Base-by-base conservation (phyloP, 2,797 vertebrate genomes). In the Champsocephalus gunnari region DNA sequence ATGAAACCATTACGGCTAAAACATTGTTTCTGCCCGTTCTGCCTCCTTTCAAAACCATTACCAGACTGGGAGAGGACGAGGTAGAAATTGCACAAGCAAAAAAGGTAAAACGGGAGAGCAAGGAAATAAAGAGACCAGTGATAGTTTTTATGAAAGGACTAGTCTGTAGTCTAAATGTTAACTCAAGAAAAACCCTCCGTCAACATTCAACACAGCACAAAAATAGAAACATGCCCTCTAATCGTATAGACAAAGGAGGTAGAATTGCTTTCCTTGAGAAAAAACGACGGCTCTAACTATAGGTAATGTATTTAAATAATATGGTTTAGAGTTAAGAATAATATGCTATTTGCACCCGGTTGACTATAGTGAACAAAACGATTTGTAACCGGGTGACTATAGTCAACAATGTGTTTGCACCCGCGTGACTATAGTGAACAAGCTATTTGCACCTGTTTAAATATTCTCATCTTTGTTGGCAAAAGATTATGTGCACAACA, bases 31-130 rank as follows among this genome's bases (percentile, higher is more conserved):
- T 82, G 56, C 54, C 77, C 73, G 84, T 85, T 67, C 45, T 34
- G n/a, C 47, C 19, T 43, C 67, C 63, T 74, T 58, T 77, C 32
- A 74, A 85, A 82, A 67, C 24, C 68, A 75, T 87, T 85, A 81
- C 67, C 58, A 72, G 64, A 61, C 11, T 55, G 64, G 45, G 71
- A 8, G 32, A 69, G 43, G 71, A 60, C 53, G 50, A 59, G 81
- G 59, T 58, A 56, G 51, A 82, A 73, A 67, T 79, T 77, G 38
- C n/a, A 17, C 2, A 43, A 57, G 69, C n/a, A 74, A 81, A 71
- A 81, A 75, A 74, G 58, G 79, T 60, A 64, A 79, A 71, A 69
- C 4, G 14, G 45, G 66, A 68, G 61, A 73, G 75, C 21, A 58
- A 71, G 43, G 8, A 80, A 73, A 72, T 53, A 24, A 83, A 72